Evolutionary conservation across 2,888 invertebrate genomes (phyloP).

Genomic region (Apotomis turbidana): DNA sequence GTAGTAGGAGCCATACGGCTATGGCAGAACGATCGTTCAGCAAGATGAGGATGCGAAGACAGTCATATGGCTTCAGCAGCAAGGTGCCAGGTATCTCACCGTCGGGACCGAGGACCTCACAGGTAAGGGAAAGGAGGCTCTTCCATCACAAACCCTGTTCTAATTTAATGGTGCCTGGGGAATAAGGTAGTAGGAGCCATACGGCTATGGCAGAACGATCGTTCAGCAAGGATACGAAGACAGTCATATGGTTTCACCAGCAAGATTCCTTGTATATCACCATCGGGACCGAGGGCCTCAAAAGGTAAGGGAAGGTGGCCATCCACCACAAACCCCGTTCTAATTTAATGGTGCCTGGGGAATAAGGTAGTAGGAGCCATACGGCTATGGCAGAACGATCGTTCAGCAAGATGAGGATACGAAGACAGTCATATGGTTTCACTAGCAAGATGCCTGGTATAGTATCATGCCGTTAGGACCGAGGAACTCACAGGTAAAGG

Average conservation of each 20-base stretch:
- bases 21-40: conserved; percentile 12
- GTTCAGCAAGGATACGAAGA: conserved; percentile 10
- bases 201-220: background rate
- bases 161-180: background rate
- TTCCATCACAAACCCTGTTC: background rate
- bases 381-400: background rate
- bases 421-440: conserved; percentile 16
- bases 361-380: background rate
- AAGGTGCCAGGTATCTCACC: conserved; percentile 9
- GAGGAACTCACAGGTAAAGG: conserved; percentile 14
- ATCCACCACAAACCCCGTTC: background rate
- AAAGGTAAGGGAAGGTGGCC: background rate
- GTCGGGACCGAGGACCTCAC: conserved; percentile 14
- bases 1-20: background rate
- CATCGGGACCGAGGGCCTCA: conserved; percentile 11
- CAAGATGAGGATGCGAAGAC: conserved; percentile 9
- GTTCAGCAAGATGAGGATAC: conserved; percentile 13
- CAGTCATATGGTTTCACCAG: conserved; percentile 13
- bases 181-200: background rate
- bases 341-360: background rate
- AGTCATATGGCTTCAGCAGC: conserved; percentile 12
- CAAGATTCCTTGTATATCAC: background rate
- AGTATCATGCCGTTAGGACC: conserved; percentile 8
- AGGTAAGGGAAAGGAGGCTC: background rate
- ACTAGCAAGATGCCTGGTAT: conserved; percentile 1